A percentile compares a stretch with the other conserved stretches of the same genome.
Conservation (phyloP, 2,888 invertebrate genomes). For the Cheilosia grossa region DNA sequence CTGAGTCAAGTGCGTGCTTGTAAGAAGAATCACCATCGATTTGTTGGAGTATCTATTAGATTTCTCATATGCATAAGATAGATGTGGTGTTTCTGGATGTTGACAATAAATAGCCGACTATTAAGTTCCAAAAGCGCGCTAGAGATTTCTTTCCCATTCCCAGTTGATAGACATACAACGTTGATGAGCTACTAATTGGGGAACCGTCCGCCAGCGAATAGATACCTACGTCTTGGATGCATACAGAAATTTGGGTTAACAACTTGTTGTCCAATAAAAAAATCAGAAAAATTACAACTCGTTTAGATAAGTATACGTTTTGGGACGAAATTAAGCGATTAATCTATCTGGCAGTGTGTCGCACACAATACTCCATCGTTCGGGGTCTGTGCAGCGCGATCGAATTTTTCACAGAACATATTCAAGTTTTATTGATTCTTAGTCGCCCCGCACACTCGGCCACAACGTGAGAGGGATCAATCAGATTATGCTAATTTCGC, state of each 20-base stretch:
- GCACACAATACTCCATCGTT: background rate
- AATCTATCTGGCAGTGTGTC: conserved; percentile 33
- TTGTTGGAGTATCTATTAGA: conserved; percentile 43
- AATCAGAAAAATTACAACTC: conserved; percentile 56
- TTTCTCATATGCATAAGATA: conserved; percentile 15
- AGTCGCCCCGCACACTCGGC: background rate
- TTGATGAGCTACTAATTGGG: conserved; percentile 58
- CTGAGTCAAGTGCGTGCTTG: background rate
- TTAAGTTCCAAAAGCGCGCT: conserved; percentile 34
- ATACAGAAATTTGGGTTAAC: conserved; percentile 57
- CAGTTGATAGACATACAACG: conserved; percentile 26
- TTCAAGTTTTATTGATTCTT: conserved; percentile 39
- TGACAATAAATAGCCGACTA: conserved; percentile 51
- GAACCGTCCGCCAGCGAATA: conserved; percentile 18
- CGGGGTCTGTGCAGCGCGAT: conserved; percentile 5
- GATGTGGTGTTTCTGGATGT: conserved; percentile 20
- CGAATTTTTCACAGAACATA: conserved; percentile 34
- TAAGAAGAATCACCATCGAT: conserved; percentile 21
- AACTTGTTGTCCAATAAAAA: conserved; percentile 45
- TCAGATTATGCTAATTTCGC: conserved; percentile 61
- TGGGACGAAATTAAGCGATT: conserved; percentile 68
- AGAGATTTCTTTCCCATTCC: conserved; percentile 17
- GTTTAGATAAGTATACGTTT: conserved; percentile 61
- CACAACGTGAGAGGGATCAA: conserved; percentile 45
- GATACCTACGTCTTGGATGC: conserved; percentile 18